Base-by-base conservation (phyloP, 2,113 vertebrate genomes). In the Actenoides hombroni region DNA sequence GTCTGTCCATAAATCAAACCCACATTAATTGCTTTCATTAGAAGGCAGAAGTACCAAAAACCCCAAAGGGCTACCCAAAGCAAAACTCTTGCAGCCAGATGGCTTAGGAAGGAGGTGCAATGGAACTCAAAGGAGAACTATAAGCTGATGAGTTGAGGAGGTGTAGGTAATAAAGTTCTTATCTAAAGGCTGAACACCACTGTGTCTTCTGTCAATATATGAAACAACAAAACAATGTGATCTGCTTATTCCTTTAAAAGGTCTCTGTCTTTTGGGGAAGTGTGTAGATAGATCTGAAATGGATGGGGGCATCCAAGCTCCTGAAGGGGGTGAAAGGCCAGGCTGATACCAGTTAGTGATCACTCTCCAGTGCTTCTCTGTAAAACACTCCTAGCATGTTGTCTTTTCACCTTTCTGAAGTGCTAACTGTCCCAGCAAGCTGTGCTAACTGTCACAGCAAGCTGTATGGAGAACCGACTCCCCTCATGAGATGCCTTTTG, bases 81-180 rank as follows among this genome's bases (percentile, higher is more conserved):
- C 16, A 56, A 70, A 44, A 6, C 11, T 25, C 40, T 40, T 56
- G 40, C 35, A 83, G 42, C 21, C 9, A 42, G 14, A 16, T 26
- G 16, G 6, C 40, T 82, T 57, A 65, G 24, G 65, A 31, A 68
- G 23, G 21, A 57, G 20, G 17, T 3, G 2, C 16, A 74, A 5
- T 8, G 40, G 13, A 81, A 37, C 9, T 57, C 56, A 76, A 28
- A 39, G 10, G 26, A 7, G 11, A 61, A 10, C 21, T 54, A 21
- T 46, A 21, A 33, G 13, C 15, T 0, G 0, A 69, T 46, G 25
- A 26, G 8, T 10, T 0, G 0, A 68, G 39, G 46, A 75, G 11
- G 14, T 33, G 4, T 61, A 42, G 5, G 11, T n/a, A 35, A 39
- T 13, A 46, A 18, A 60, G 48, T 49, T 69, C 23, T 26, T 74